Base-by-base conservation (phyloP, 2,888 invertebrate genomes). In the Oscheius sp. region DNA sequence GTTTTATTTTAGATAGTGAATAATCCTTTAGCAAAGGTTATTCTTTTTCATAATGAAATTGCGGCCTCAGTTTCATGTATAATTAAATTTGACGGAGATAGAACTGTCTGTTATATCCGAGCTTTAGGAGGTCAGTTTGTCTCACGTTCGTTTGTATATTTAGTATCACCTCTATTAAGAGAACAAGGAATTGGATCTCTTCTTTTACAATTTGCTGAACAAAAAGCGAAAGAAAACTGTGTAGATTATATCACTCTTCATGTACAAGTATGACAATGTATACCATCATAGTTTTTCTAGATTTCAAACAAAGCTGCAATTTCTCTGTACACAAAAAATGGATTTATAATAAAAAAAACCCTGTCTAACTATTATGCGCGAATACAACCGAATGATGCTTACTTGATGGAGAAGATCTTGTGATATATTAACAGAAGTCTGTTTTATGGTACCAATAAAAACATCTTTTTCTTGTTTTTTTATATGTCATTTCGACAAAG, bases 21-120 rank as follows among this genome's bases (percentile, higher is more conserved):
- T 14, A 72, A 68, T 33, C 72, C 70, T 1, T 32, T 74, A 22
- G 54, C 38, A 26, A 56, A 64, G 20, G 63, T 68, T 3, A 33
- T 68, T 2, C 38, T 72, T 1, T 49, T 30, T n/a, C 32, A 51
- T 6, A 62, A 57, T 2, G 65, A 67, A n/a, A 68, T 72, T 2
- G 63, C 72, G 1, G 74, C 74, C 2, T 51, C 70, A 4, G 72
- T 75, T 8, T 56, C 67, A 14, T 70, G 68, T n/a, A 66, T 68
- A 17, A 68, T 63, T 14, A 67, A 75, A 26, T 45, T 49, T 12
- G 59, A 69, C 28, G 66, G 69, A 6, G 12, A 22, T 5, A 57
- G 59, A 3, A 33, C 33, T 12, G 69, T 68, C 2, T 38, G 72
- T 5, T 75, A 75, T 57, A 66, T 75, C 22, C 36, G 66, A 28